Percentiles rank a stretch among this genome's conserved stretches.
Evolutionary conservation across 2,113 vertebrate genomes (phyloP).

Genomic region (Ifrita kowaldi): DNA sequence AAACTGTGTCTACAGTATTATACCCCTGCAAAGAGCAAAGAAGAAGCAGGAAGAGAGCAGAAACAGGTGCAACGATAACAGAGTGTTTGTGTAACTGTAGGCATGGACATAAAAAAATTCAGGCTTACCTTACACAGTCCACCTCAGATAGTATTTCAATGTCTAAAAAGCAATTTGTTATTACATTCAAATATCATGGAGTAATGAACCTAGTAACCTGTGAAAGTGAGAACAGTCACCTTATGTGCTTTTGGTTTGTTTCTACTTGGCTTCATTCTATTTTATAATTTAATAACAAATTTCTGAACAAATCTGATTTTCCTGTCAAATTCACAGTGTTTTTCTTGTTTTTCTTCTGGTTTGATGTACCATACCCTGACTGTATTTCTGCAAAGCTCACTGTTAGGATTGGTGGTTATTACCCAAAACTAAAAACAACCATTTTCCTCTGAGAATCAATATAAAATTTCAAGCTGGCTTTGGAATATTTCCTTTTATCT

Average conservation of each 20-base stretch:
- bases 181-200: background rate
- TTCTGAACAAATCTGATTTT: background rate
- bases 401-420: background rate
- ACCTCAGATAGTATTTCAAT: background rate
- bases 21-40: background rate
- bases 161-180: background rate
- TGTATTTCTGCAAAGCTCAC: background rate
- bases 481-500: background rate
- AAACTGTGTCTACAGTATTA: background rate
- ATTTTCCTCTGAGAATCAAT: constrained; percentile 1
- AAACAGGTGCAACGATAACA: background rate
- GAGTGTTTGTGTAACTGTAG: background rate
- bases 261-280: background rate
- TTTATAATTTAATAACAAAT: background rate
- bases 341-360: background rate
- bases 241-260: background rate
- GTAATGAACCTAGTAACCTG: background rate
- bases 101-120: background rate
- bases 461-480: background rate
- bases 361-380: background rate
- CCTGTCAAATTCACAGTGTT: background rate
- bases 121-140: background rate
- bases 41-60: background rate
- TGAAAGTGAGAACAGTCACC: background rate
- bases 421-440: background rate